Base-by-base conservation (phyloP, 2,797 vertebrate species). In the Lutjanus campechanus region DNA sequence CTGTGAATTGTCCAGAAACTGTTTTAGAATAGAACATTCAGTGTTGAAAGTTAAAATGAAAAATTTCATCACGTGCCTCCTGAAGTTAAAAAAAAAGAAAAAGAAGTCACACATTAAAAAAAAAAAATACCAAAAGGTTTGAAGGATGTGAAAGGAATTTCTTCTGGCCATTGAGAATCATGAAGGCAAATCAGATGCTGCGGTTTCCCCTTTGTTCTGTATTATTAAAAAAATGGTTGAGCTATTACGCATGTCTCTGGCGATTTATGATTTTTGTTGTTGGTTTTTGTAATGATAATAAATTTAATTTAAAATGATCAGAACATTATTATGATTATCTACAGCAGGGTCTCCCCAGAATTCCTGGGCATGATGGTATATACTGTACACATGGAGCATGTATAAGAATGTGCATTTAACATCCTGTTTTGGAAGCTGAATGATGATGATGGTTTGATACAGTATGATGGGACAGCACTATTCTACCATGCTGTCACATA, bases 271-370 rank as follows among this genome's bases (percentile, higher is more conserved):
- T 77, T 89, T 90, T 58, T 88, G 81, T 83, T 81, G 77, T 82
- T 17, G 53, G 72, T 83, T 90, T 36, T 90, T 89, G 84, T 86
- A 85, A 82, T 65, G 73, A 86, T 86, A 88, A 87, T 88, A 85
- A 78, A 88, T 81, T 84, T 85, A 53, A 71, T 73, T 82, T 86
- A 55, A 85, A 90, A 84, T 76, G 58, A 84, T 61, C 49, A 20
- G 51, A 65, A 82, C 20, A 73, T 81, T 74, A 41, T 73, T 40
- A 60, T 85, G 44, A 73, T 43, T 75, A 54, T 60, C 44, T 36
- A 4, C 51, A 20, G n/a, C 9, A 68, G 67, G 9, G 5, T 15
- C 22, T 60, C 50, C 40, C 46, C 9, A 60, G 4, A 17, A 50
- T 59, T 22, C 47, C 19, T 29, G 16, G 20, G 11, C 7, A 7